Percentiles rank a stretch among this genome's conserved stretches.
Evolutionary conservation across 2,888 invertebrate genomes (phyloP).

Genomic region (Mesorhabditis sp.): DNA sequence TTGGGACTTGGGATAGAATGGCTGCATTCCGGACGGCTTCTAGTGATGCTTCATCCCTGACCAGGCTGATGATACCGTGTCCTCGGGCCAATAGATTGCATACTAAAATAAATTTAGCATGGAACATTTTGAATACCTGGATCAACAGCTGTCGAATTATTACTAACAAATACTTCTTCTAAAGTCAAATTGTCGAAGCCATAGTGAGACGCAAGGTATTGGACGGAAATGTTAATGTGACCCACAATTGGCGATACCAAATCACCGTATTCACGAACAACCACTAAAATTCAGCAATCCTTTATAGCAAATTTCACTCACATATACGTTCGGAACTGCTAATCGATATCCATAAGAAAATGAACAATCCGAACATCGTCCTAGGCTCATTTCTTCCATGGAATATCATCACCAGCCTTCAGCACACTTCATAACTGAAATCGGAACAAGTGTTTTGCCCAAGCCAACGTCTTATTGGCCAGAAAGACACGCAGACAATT

Average conservation of each 20-base stretch:
- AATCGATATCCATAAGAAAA: too few species aligned
- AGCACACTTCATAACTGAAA: too few species aligned
- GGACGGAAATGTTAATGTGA: neutral
- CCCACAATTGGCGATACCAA: neutral
- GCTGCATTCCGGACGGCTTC: slow-evolving; percentile 22
- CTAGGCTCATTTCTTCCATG: too few species aligned
- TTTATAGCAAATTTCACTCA: too few species aligned
- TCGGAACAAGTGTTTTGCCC: too few species aligned
- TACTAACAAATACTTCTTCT: too few species aligned
- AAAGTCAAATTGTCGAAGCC: neutral
- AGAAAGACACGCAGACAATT: too few species aligned
- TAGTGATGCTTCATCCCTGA: slow-evolving; percentile 19
- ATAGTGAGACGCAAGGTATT: neutral
- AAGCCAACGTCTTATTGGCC: too few species aligned
- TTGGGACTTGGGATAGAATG: slow-evolving; percentile 24
- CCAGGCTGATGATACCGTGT: slow-evolving; percentile 31
- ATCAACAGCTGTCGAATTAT: neutral
- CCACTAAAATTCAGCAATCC: neutral
- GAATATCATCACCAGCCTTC: too few species aligned
- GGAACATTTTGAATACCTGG: neutral
- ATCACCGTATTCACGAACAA: neutral
- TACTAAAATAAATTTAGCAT: slow-evolving; percentile 19
- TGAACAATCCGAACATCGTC: too few species aligned
- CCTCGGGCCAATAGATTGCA: slow-evolving; percentile 26
- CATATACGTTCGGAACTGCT: too few species aligned